Base-by-base conservation (phyloP, 2,797 vertebrate genomes). In the Takifugu rubripes region DNA sequence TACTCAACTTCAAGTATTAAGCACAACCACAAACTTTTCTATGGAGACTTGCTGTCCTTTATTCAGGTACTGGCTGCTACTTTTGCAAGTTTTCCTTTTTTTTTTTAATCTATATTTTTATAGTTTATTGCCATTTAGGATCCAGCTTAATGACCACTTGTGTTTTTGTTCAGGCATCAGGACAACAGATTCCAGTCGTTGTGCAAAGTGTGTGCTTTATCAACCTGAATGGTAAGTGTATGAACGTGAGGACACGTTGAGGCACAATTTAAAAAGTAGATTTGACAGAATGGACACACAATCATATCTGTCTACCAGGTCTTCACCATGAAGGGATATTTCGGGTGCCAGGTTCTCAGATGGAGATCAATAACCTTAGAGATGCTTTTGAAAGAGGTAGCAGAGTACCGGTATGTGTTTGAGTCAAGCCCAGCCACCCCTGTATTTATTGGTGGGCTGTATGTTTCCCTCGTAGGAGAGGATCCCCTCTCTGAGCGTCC, bases 291-390 rank as follows among this genome's bases (percentile, higher is more conserved):
- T 40, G 36, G 36, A 40, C 9, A 11, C 9, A 48, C 33, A 29
- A 33, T 40, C 61, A n/a, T 54, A 47, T 64, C 27, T 68, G 11
- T 52, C 26, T 25, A 5, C 52, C 73, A 96, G 95, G 95, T 67
- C 87, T 96, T 33, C 95, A 96, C 68, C 95, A 96, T 48, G 94
- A 96, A 70, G 95, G 95, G 27, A 93, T 96, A 74, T 96, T 96
- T 66, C 81, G 95, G 64, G 93, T 96, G 17, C 92, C 95, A 0
- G 95, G 94, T 0, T 90, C 92, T 16, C 93, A 94, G 75, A 54
- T 65, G 50, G 90, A 92, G 49, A 89, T 96, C 61, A 93, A 92
- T 11, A 92, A 86, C 70, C 88, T 96, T 64, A 92, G 91, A 16
- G 93, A 94, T 6, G 89, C 92, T 10, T 96, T 96, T 64, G 93